Conservation (phyloP, 2,113 vertebrate species). For the Mobula birostris region DNA sequence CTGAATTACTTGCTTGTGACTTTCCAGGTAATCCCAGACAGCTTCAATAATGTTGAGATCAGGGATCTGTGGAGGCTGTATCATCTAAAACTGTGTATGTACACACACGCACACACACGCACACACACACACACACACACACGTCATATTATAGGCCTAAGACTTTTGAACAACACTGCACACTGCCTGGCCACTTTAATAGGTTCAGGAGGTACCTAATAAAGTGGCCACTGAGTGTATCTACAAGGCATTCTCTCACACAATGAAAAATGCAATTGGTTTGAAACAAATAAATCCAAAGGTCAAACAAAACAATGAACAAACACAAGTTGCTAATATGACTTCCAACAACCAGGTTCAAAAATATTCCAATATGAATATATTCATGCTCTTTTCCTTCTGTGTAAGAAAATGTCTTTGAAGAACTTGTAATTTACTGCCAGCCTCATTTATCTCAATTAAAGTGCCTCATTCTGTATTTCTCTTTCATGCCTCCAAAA, state of each 20-base stretch:
- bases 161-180: too few species aligned
- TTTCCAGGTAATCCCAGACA: too few species aligned
- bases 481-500: too few species aligned
- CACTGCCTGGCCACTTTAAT: too few species aligned
- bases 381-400: not conserved
- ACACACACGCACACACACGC: too few species aligned
- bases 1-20: too few species aligned
- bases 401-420: not conserved
- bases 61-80: too few species aligned
- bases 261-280: not conserved
- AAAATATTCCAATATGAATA: not conserved
- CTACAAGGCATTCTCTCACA: not conserved
- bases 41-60: too few species aligned
- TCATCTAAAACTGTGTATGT: too few species aligned
- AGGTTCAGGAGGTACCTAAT: too few species aligned
- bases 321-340: not conserved
- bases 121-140: too few species aligned
- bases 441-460: not conserved
- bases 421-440: not conserved
- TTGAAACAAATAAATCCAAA: not conserved
- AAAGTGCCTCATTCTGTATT: not conserved
- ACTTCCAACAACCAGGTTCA: not conserved
- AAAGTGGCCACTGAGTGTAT: not conserved
- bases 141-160: too few species aligned
- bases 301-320: not conserved